Base-by-base conservation (phyloP, 2,797 vertebrate species). In the Sebastes jordani region DNA sequence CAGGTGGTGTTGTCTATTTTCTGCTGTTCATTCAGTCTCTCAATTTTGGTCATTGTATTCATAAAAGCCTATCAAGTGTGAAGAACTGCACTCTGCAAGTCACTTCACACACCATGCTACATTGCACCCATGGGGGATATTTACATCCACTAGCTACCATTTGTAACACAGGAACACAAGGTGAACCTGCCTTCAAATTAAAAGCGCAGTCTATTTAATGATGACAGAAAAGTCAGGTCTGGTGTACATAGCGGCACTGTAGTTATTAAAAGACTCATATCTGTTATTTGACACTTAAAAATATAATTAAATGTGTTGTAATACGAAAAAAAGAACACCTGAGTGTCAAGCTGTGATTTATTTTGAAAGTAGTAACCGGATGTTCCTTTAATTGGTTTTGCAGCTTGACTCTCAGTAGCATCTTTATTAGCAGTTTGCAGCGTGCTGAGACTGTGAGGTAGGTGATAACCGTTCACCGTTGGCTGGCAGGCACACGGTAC, bases 141-240 rank as follows among this genome's bases (percentile, higher is more conserved):
- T 11, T 4, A 59, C 61, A 27, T 16, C 18, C 38, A 29, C 11
- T 29, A 25, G 14, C 14, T 49, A 49, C 18, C 42, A 49, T 29
- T 8, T 29, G 18, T 29, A 36, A 55, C 32, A 55, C 11, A 2
- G 52, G 10, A 10, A 25, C 14, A 34, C 1, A 1, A 25, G 6
- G 3, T n/a, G 27, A 2, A 14, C 2, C 1, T 46, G 14, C 54
- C 32, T 80, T 82, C 68, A 86, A 74, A 83, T 5, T 83, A 83
- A 83, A 79, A 62, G 59, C 42, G 2, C 13, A 25, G 32, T 46
- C 11, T 30, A 1, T 25, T 23, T 4, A 23, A 13, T 4, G 2
- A 18, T 22, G 1, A 46, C 1, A 25, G 0, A n/a, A 16, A 65
- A 64, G 1, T 2, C 4, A 6, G 0, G 1, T 18, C 22, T 20